Conservation (phyloP, 2,888 invertebrate species). For the Spodoptera picta region DNA sequence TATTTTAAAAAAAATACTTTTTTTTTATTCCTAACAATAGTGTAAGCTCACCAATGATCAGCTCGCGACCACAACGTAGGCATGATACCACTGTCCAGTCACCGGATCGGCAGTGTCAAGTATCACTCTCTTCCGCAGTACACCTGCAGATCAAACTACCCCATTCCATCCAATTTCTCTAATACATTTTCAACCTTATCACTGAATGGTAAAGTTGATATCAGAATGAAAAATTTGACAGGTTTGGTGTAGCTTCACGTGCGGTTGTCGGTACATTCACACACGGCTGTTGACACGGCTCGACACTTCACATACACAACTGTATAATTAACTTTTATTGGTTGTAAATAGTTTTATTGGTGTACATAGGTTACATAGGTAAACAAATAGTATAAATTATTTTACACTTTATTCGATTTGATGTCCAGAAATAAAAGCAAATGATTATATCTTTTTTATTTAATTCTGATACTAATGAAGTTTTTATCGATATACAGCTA, state of each 20-base stretch:
- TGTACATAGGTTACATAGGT: not conserved
- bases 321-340: constrained; percentile 35
- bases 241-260: too few relatives aligned
- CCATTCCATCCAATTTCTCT: too few relatives aligned
- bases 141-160: too few relatives aligned
- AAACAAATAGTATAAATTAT: too few relatives aligned
- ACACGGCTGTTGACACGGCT: constrained; percentile 59
- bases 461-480: too few relatives aligned
- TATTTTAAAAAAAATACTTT: not conserved
- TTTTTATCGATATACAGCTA: too few relatives aligned
- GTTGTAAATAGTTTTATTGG: constrained; percentile 26
- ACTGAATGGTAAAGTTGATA: too few relatives aligned
- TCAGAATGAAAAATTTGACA: too few relatives aligned
- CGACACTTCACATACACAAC: constrained; percentile 59
- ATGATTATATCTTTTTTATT: too few relatives aligned
- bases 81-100: constrained; percentile 23
- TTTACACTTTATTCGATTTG: too few relatives aligned
- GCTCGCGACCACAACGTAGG: constrained; percentile 62
- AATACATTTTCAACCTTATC: too few relatives aligned
- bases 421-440: too few relatives aligned
- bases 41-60: constrained; percentile 63
- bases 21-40: constrained; percentile 17
- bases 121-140: constrained; percentile 69
- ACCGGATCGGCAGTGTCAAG: constrained; percentile 61
- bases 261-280: constrained; percentile 55